Percentiles rank a stretch among this genome's conserved stretches.
Evolutionary conservation across 2,797 vertebrate species (phyloP).

Genomic region (Lacerta agilis): DNA sequence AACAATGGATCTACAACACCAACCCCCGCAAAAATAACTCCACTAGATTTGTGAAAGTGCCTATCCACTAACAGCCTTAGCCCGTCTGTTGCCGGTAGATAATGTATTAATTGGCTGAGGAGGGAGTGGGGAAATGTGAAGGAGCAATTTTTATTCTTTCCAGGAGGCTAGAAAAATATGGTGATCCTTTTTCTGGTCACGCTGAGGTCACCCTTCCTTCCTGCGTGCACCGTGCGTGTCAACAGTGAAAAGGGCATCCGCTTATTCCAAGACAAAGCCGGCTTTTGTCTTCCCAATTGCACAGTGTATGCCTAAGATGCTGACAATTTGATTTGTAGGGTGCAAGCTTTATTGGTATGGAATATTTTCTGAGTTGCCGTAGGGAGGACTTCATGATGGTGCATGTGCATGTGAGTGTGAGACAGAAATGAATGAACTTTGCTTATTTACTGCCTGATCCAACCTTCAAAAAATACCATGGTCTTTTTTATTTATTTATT

Average conservation of each 20-base stretch:
- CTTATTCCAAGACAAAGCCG: conserved; percentile 7
- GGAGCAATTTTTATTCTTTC: background rate
- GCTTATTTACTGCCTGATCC: conserved; percentile 40
- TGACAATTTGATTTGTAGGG: conserved; percentile 32
- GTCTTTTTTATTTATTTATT: background rate
- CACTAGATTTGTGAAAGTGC: background rate
- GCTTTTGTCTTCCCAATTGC: background rate
- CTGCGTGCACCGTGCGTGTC: background rate
- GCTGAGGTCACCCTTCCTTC: conserved; percentile 18
- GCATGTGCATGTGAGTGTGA: background rate
- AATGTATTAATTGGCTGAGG: background rate
- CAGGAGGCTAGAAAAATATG: background rate
- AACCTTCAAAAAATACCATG: conserved; percentile 11
- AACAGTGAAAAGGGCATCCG: conserved; percentile 12
- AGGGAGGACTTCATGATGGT: background rate
- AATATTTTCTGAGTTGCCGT: background rate
- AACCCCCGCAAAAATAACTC: background rate
- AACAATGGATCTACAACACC: background rate
- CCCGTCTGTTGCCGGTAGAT: background rate
- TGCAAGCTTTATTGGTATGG: conserved; percentile 3
- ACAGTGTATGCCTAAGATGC: background rate
- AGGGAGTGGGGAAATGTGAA: background rate
- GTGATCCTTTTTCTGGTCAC: background rate
- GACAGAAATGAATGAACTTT: background rate
- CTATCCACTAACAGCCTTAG: background rate